Percentiles rank a stretch among this genome's conserved stretches.
phyloP scores from a whole-genome alignment of 1,140 invertebrate species.

The Sycophila sp. region DNA sequence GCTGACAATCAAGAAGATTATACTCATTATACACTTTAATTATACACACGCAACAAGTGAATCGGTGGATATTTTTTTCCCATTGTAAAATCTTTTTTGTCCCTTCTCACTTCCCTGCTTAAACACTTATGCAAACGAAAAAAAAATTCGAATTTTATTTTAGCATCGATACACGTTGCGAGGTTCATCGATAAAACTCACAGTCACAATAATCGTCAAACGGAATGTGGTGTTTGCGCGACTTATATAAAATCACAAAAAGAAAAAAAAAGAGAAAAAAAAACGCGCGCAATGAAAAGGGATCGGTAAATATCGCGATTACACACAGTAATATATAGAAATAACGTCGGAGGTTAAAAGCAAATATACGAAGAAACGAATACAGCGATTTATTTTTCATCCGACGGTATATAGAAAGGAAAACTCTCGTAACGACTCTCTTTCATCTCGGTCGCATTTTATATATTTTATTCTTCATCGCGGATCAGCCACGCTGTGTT shows the following conservation, averaged over 20 bases:
- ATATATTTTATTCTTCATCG: slow-evolving; percentile 2
- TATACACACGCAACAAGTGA: slow-evolving; percentile 18
- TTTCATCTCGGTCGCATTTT: not conserved
- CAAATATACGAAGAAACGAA: not conserved
- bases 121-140: not conserved
- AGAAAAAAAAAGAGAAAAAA: no score
- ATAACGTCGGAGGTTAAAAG: no score
- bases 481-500: slow-evolving; percentile 20
- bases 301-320: no score
- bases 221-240: no score
- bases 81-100: not conserved
- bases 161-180: slow-evolving; percentile 32
- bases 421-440: not conserved
- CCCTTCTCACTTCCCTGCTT: not conserved
- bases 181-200: slow-evolving; percentile 34
- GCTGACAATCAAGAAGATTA: slow-evolving; percentile 26
- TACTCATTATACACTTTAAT: slow-evolving; percentile 16
- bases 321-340: no score
- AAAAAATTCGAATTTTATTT: slow-evolving; percentile 11
- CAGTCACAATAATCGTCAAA: slow-evolving; percentile 20
- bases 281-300: no score
- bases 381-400: not conserved
- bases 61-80: not conserved
- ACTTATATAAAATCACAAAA: no score
- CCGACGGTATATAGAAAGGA: not conserved